Conservation (phyloP, 1,140 invertebrate genomes). For the Adelges cooleyi region DNA sequence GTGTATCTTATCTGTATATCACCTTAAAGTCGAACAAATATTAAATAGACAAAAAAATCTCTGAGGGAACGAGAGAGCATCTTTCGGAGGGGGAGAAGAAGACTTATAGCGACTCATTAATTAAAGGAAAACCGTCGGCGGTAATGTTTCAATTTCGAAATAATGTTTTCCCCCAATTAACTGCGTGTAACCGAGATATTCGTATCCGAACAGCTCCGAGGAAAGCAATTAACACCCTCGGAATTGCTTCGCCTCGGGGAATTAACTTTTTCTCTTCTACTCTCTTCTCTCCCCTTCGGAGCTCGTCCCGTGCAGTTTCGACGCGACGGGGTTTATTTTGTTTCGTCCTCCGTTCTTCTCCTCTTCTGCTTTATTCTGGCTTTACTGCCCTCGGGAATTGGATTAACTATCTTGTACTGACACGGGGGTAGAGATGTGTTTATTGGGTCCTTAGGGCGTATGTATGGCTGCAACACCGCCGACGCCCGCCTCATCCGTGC, state of each 20-base stretch:
- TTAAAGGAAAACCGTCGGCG: too few species aligned
- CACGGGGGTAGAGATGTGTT: background rate
- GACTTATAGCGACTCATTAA: too few species aligned
- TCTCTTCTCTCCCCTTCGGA: too few species aligned
- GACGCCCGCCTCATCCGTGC: too few species aligned
- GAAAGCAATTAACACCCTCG: conserved; percentile 15
- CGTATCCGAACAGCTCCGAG: background rate
- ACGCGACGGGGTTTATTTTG: background rate
- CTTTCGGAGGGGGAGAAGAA: too few species aligned
- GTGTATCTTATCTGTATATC: too few species aligned
- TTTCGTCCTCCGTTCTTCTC: background rate
- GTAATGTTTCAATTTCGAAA: too few species aligned
- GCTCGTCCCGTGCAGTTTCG: too few species aligned
- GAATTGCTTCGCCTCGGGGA: background rate
- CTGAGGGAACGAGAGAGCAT: too few species aligned
- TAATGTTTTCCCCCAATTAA: background rate
- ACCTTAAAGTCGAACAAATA: too few species aligned
- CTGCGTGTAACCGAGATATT: background rate
- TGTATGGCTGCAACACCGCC: too few species aligned
- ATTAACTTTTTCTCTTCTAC: conserved; percentile 6
- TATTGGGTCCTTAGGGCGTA: conserved; percentile 24
- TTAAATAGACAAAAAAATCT: too few species aligned
- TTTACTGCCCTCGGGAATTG: conserved; percentile 15
- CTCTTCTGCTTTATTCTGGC: background rate
- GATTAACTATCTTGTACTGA: conserved; percentile 10